Evolutionary conservation across 2,797 vertebrate genomes (phyloP), one percentile per base, ranked within the genome.

Genomic region (Lemur catta): DNA sequence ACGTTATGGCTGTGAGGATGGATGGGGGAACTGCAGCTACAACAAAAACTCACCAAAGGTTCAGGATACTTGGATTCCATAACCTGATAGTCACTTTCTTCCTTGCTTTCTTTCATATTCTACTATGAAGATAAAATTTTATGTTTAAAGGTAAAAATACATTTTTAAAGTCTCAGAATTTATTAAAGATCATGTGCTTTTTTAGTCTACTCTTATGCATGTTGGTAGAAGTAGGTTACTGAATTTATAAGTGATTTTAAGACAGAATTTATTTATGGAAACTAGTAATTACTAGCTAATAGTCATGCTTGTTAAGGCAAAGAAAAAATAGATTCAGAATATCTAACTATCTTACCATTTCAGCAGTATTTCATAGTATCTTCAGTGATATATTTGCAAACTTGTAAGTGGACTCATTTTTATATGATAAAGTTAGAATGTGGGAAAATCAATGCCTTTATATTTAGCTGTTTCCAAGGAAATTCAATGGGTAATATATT

Each of bases 381-480:
- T 71, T 91, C 41, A 78, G 8, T 93, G 59, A 76, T 24, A 41
- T 63, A 82, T 92, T 97, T 91, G 14, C 38, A 78, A 93, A 94
- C 9, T 65, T 93, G 20, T 75, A 67, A 92, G 13, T 59, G 11
- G 50, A 61, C 41, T 52, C 65, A 91, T 72, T 94, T 84, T 96
- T 26, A 79, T 65, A n/a, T 18, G 33, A 75, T 92, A 72, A 96
- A 91, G 28, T 91, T 95, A 95, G 48, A 95, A 65, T 87, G 59
- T 84, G 43, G 48, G 24, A 85, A 96, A 86, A 88, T 59, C 48
- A 75, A 63, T 72, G 33, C 11, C 3, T 91, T 94, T 93, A 90
- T 88, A 90, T 74, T 90, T 95, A 95, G 41, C 18, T 82, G 57
- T 92, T 97, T 95, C 78, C 52, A 96, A 59, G 89, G 82, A 96